phyloP scores from a whole-genome alignment of 2,113 vertebrate species.

The Pseudolaguvia tuberculata region DNA sequence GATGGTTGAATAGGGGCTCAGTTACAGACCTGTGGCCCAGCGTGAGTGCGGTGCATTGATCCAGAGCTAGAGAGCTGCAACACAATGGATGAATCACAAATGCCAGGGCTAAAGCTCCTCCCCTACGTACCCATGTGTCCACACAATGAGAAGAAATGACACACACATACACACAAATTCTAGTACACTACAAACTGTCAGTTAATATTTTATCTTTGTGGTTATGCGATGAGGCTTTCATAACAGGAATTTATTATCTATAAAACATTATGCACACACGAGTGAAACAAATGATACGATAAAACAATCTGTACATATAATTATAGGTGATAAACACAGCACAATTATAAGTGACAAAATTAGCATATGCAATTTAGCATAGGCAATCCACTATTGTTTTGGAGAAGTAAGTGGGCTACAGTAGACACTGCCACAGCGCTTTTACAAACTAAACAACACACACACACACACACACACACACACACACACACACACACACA shows the following conservation, averaged over 20 bases:
- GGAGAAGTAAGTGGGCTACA: neutral
- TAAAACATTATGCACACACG: neutral
- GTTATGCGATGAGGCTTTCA: neutral
- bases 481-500: no score
- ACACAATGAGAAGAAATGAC: conserved; percentile 39
- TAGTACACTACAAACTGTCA: conserved; percentile 8
- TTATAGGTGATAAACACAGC: neutral
- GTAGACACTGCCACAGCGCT: neutral
- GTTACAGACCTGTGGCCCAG: conserved; percentile 66
- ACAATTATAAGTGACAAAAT: no score
- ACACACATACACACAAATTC: conserved; percentile 1
- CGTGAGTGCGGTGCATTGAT: conserved; percentile 56
- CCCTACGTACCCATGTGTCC: conserved; percentile 42
- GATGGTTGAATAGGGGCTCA: conserved; percentile 55
- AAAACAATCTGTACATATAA: neutral
- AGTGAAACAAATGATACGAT: neutral
- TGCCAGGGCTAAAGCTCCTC: conserved; percentile 44
- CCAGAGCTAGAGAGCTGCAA: conserved; percentile 53
- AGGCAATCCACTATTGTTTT: neutral
- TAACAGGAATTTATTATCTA: neutral
- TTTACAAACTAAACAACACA: neutral
- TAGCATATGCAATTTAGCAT: neutral
- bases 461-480: neutral
- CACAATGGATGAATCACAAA: conserved; percentile 57
- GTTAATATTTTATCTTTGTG: neutral